These are phyloP conservation scores for Apocheima hispidaria DNA, from an alignment of 2,888 invertebrate species.

Conservation along the genomic window DNA sequence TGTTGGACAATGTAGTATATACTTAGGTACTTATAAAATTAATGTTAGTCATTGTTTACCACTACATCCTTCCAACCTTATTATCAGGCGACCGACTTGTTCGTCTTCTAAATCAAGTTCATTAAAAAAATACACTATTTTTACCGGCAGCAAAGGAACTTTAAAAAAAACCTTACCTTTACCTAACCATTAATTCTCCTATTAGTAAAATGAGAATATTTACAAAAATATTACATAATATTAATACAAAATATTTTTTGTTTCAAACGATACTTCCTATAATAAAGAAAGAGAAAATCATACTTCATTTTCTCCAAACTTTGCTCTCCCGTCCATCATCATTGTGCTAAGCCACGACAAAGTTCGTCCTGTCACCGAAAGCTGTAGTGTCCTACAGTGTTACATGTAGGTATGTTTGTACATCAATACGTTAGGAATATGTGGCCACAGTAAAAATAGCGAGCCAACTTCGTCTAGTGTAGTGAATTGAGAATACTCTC, in stretches of 20 bases:
- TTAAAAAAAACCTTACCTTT: no score
- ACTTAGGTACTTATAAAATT: no score
- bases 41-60: no score
- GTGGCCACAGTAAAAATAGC: slow-evolving; percentile 13
- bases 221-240: background rate
- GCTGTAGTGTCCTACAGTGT: slow-evolving; percentile 27
- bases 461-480: slow-evolving; percentile 1
- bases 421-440: slow-evolving; percentile 32
- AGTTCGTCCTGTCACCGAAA: slow-evolving; percentile 35
- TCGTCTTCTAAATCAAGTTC: no score
- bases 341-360: slow-evolving; percentile 35
- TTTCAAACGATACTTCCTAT: slow-evolving; percentile 17
- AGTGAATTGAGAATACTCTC: background rate
- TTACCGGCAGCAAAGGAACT: no score
- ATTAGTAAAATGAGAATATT: no score
- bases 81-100: no score
- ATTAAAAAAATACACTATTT: no score
- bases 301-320: slow-evolving; percentile 23
- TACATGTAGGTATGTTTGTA: slow-evolving; percentile 29
- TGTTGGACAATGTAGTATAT: no score
- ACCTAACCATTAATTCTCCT: no score
- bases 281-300: slow-evolving; percentile 16
- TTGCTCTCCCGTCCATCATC: slow-evolving; percentile 29
- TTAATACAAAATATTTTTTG: background rate
- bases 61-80: no score